These are phyloP conservation scores for Spheniscus humboldti DNA, from an alignment of 2,797 vertebrate species.

Conservation along the genomic window DNA sequence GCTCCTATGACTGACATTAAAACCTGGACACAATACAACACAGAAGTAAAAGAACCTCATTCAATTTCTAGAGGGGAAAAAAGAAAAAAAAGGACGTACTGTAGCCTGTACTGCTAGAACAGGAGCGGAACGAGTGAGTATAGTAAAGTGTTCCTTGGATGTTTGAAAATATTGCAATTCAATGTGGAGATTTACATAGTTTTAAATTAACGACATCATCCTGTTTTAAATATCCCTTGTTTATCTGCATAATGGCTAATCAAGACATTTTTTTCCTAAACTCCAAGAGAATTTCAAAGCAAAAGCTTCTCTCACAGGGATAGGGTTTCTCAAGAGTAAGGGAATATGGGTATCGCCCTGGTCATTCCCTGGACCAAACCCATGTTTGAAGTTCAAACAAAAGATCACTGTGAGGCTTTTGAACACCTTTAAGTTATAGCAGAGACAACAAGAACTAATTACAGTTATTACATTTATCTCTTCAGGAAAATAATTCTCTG, in stretches of 20 bases:
- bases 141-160: not conserved
- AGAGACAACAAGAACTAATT: constrained; percentile 69
- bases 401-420: constrained; percentile 59
- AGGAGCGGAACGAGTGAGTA: not conserved
- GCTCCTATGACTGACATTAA: constrained; percentile 10
- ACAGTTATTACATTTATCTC: constrained; percentile 62
- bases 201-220: not conserved
- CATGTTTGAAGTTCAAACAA: constrained; percentile 65
- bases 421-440: not conserved
- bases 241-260: not conserved
- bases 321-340: constrained; percentile 67
- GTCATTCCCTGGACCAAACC: constrained; percentile 7
- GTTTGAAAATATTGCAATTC: not conserved
- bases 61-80: not conserved
- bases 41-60: not conserved
- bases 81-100: not conserved
- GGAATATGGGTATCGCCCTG: not conserved
- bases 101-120: not conserved
- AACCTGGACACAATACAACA: not conserved
- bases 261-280: not conserved
- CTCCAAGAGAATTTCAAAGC: not conserved
- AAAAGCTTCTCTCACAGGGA: constrained; percentile 68
- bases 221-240: not conserved
- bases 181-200: not conserved
- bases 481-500: constrained; percentile 16